Evolutionary conservation across 2,113 vertebrate genomes (phyloP).

Genomic region (Dromas ardeola): DNA sequence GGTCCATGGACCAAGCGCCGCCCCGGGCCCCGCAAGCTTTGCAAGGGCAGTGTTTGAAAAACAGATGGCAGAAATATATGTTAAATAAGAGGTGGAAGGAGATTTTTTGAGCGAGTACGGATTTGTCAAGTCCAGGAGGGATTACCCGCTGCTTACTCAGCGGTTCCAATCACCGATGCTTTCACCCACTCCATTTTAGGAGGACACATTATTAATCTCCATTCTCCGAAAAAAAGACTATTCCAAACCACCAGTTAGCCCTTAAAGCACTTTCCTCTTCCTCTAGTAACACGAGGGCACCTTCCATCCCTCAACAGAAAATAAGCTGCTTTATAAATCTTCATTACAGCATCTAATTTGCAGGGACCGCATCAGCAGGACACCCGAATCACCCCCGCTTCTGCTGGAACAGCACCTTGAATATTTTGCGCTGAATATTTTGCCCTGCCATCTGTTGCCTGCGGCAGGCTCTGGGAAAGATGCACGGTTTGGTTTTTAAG

Average conservation of each 20-base stretch:
- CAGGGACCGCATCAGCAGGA: not conserved
- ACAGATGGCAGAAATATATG: not conserved
- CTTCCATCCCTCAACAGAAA: not conserved
- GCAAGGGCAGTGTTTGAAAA: not conserved
- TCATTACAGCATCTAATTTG: not conserved
- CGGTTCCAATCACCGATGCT: not conserved
- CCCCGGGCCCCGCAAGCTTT: fast-evolving
- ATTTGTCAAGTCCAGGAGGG: not conserved
- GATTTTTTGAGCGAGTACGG: not conserved
- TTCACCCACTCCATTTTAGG: not conserved
- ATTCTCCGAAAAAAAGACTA: not conserved
- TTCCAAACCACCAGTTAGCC: not conserved
- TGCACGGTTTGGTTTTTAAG: not conserved
- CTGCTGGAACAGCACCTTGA: not conserved
- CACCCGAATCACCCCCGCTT: fast-evolving
- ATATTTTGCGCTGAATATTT: too few relatives aligned
- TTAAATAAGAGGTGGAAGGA: not conserved
- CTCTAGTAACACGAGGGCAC: not conserved
- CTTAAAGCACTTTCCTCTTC: not conserved
- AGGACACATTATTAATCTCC: not conserved
- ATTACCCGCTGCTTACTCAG: not conserved
- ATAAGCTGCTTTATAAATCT: not conserved
- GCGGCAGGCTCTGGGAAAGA: not conserved
- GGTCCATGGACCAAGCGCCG: not conserved
- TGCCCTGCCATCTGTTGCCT: too few relatives aligned